Evolutionary conservation across 1,140 invertebrate genomes (phyloP).

Genomic region (Neodiprion lecontei): DNA sequence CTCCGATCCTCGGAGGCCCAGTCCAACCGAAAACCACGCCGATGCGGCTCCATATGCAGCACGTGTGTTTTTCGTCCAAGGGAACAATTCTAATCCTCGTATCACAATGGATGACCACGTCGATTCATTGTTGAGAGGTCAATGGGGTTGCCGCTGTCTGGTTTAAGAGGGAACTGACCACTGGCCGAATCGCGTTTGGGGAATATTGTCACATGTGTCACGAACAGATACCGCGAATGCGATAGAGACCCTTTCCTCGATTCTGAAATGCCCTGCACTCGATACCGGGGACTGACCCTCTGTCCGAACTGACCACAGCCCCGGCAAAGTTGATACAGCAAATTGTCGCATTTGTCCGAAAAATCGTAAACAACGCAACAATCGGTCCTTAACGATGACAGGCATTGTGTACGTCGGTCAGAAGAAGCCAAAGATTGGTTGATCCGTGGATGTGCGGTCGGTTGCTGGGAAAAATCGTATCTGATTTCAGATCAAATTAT

Average conservation of each 20-base stretch:
- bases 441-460: too few species aligned
- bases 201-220: constrained; percentile 1
- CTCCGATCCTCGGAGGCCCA: too few species aligned
- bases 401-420: not conserved
- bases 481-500: not conserved
- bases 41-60: not conserved
- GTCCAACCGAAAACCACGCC: not conserved
- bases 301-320: not conserved
- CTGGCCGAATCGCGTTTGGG: not conserved
- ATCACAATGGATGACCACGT: not conserved
- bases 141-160: not conserved
- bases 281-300: not conserved
- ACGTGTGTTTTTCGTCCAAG: not conserved
- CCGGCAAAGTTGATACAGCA: not conserved
- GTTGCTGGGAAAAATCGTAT: too few species aligned
- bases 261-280: not conserved
- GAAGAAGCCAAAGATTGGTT: too few species aligned
- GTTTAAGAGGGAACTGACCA: not conserved
- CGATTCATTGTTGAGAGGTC: not conserved
- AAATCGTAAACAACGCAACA: constrained; percentile 6
- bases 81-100: not conserved
- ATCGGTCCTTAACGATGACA: not conserved
- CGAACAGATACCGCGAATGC: not conserved
- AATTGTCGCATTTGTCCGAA: constrained; percentile 7
- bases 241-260: too few species aligned